Conservation (phyloP, 2,113 vertebrate genomes). For the Patagioenas fasciata region DNA sequence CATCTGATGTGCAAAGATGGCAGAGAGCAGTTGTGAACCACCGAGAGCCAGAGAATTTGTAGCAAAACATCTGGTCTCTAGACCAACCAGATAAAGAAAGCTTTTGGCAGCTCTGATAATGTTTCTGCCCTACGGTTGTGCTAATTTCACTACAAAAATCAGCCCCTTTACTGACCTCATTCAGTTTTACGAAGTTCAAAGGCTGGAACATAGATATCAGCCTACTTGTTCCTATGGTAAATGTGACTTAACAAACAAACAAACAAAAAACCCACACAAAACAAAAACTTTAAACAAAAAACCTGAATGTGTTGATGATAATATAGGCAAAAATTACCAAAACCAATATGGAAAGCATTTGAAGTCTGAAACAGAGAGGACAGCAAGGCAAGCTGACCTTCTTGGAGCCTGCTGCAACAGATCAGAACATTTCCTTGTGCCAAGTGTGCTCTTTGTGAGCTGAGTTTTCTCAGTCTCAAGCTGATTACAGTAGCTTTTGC, state of each 20-base stretch:
- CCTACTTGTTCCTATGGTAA: neutral
- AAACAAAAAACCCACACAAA: neutral
- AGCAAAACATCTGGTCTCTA: conserved; percentile 27
- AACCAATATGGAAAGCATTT: neutral
- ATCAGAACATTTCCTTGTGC: neutral
- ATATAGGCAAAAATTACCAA: neutral
- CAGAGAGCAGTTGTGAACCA: neutral
- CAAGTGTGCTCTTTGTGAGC: neutral
- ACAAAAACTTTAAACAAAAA: neutral
- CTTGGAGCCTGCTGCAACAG: neutral
- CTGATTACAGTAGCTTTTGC: neutral
- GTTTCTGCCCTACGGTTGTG: neutral
- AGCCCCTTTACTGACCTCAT: neutral
- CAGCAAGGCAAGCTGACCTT: neutral
- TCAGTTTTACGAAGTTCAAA: neutral
- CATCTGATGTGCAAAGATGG: neutral
- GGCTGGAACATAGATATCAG: neutral
- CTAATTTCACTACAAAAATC: conserved; percentile 5
- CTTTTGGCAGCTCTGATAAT: neutral
- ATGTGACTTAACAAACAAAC: neutral
- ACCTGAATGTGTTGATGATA: neutral
- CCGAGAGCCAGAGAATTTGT: neutral
- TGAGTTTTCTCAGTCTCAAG: neutral
- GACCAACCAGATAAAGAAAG: neutral
- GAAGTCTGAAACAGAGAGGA: neutral